A percentile compares a stretch with the other conserved stretches of the same genome.
Conservation (phyloP, 2,797 vertebrate species). For the Ataeniobius toweri region DNA sequence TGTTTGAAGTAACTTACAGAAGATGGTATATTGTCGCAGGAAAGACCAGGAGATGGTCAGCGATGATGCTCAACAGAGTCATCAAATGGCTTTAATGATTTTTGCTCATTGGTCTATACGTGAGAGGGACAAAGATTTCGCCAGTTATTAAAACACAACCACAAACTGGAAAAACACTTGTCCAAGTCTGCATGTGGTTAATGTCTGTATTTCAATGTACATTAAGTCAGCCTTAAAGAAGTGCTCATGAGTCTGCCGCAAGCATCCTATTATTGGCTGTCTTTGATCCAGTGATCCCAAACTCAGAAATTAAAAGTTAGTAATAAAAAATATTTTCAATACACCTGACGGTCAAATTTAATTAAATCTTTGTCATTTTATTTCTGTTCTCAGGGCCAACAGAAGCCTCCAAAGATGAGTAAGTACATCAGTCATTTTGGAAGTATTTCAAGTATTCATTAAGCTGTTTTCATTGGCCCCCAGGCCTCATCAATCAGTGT, state of each 20-base stretch:
- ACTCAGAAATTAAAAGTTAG: background rate
- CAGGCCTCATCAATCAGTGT: background rate
- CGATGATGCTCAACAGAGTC: no score
- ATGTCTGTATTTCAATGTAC: background rate
- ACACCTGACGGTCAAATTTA: background rate
- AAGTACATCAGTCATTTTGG: conserved; percentile 77
- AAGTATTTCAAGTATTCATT: background rate
- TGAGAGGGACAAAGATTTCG: background rate
- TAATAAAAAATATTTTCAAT: background rate
- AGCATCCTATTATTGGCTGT: background rate
- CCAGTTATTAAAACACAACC: background rate
- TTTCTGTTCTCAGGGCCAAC: conserved; percentile 80
- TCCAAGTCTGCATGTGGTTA: background rate
- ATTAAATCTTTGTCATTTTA: conserved; percentile 23
- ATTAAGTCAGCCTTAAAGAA: background rate
- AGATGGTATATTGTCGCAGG: background rate
- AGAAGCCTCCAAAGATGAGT: conserved; percentile 90
- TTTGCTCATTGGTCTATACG: background rate
- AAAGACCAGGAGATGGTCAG: background rate
- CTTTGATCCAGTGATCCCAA: background rate
- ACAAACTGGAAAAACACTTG: background rate
- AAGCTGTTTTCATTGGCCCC: background rate
- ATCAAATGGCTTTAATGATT: background rate
- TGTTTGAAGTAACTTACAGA: background rate
- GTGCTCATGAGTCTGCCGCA: background rate